These are phyloP conservation scores for Cassiopea andromeda DNA, from an alignment of 30 jellyfish, hydroid and myxozoan species.

Conservation along the genomic window DNA sequence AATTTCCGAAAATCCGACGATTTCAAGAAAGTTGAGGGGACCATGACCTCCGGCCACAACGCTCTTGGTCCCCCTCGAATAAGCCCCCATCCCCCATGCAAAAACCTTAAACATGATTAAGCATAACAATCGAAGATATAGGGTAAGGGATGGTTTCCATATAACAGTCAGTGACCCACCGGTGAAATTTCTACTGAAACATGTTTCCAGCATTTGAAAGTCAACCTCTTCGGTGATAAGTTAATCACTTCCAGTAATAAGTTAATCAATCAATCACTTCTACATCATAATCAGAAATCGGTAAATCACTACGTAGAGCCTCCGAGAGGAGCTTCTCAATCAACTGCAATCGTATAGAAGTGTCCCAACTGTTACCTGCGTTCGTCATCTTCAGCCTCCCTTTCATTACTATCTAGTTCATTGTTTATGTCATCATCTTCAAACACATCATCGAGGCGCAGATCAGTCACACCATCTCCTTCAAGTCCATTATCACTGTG, in stretches of 20 bases:
- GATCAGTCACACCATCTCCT: not conserved
- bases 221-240: not conserved
- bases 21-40: no score
- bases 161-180: no score
- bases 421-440: not conserved
- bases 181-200: no score
- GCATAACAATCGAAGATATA: no score
- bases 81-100: no score
- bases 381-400: not conserved
- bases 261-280: not conserved
- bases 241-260: not conserved
- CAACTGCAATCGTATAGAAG: no score
- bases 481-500: not conserved
- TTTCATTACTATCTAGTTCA: not conserved
- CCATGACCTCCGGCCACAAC: no score
- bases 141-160: not conserved
- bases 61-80: no score
- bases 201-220: no score
- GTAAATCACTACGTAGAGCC: not conserved
- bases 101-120: no score
- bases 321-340: no score
- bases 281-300: not conserved
- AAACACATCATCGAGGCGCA: not conserved
- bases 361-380: not conserved
- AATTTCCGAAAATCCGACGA: no score